These are phyloP conservation scores for Epizoanthus illoricatus DNA, from an alignment of 92 coral and sea anemone species.

Conservation along the genomic window DNA sequence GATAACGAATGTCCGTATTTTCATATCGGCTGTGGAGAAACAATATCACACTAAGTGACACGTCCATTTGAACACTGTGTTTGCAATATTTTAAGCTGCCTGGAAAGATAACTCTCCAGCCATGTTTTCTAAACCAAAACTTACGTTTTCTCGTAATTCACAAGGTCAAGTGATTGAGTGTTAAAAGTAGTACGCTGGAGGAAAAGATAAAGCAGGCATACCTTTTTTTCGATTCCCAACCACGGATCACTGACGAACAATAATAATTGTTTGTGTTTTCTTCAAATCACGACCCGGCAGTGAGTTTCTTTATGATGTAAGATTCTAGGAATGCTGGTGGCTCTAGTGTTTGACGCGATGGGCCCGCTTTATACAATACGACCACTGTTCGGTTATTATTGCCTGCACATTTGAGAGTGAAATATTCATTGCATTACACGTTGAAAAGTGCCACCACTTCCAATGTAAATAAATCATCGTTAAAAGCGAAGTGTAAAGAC, in stretches of 20 bases:
- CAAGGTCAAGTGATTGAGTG: neutral
- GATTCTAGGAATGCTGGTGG: slow-evolving; percentile 35
- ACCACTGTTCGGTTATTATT: slow-evolving; percentile 23
- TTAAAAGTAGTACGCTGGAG: neutral
- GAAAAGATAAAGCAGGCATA: neutral
- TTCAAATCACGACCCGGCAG: slow-evolving; percentile 35
- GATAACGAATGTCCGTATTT: slow-evolving; percentile 23
- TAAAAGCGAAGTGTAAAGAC: too few species aligned
- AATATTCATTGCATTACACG: slow-evolving; percentile 34
- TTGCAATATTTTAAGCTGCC: neutral
- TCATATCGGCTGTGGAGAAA: slow-evolving; percentile 32
- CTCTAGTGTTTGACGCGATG: neutral
- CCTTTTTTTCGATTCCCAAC: slow-evolving; percentile 16
- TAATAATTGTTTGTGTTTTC: slow-evolving; percentile 35
- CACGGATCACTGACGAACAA: slow-evolving; percentile 36
- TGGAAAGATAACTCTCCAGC: neutral
- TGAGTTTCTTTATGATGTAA: slow-evolving; percentile 32
- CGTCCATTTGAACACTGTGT: neutral
- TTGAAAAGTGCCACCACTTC: slow-evolving; percentile 11
- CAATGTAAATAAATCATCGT: too few species aligned
- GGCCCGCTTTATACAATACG: slow-evolving; percentile 5
- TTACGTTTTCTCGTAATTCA: neutral
- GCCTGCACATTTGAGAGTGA: neutral
- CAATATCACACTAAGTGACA: neutral
- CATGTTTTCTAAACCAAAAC: neutral